Percentiles rank a stretch among this genome's conserved stretches.
phyloP scores from a whole-genome alignment of 2,113 vertebrate genomes.

The Rhea pennata region DNA sequence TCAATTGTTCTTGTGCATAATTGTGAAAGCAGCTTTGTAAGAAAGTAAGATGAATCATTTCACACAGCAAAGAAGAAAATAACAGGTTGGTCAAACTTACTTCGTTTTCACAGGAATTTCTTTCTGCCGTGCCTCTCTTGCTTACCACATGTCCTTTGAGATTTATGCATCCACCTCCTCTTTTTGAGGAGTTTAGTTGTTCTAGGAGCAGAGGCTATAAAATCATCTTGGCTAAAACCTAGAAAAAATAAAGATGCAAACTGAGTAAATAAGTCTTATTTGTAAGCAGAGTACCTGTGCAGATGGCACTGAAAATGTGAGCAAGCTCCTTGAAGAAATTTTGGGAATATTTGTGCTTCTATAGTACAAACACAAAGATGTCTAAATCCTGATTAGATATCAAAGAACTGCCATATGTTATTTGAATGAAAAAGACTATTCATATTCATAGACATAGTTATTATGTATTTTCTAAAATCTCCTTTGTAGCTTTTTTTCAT shows the following conservation, averaged over 20 bases:
- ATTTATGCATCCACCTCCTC: not conserved
- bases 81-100: not conserved
- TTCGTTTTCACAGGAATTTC: not conserved
- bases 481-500: not conserved
- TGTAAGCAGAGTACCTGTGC: not conserved
- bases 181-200: not conserved
- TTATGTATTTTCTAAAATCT: not conserved
- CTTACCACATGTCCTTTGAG: not conserved
- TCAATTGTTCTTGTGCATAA: not conserved
- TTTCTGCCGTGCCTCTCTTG: not conserved
- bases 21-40: not conserved
- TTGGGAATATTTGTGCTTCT: not conserved
- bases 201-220: not conserved
- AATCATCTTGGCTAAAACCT: not conserved
- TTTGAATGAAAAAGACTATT: not conserved
- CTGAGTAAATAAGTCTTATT: not conserved
- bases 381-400: not conserved
- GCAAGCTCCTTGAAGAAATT: not conserved
- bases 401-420: fast-evolving
- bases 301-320: not conserved
- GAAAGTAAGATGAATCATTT: not conserved
- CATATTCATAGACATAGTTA: not conserved
- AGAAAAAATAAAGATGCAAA: not conserved
- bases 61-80: not conserved
- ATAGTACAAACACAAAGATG: not conserved